Conservation (phyloP, 2,888 invertebrate genomes). For the Scrobipalpa atriplicella region DNA sequence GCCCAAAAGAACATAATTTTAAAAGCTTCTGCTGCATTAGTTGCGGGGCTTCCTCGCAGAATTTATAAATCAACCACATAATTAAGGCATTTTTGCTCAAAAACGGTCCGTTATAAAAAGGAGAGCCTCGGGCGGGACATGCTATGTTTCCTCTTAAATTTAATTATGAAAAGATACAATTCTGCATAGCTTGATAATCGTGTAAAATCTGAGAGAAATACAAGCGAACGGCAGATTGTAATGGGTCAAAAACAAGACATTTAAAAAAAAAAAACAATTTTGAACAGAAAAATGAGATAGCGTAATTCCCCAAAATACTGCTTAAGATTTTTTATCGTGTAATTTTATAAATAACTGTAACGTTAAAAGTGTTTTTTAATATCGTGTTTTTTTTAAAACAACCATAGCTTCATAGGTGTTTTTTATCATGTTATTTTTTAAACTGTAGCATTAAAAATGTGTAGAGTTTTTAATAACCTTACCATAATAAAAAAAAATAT, state of each 20-base stretch:
- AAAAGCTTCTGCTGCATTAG: background rate
- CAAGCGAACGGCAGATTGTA: background rate
- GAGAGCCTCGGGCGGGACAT: conserved; percentile 42
- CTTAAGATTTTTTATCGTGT: too few species aligned
- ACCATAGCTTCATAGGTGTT: too few species aligned
- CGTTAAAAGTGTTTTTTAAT: too few species aligned
- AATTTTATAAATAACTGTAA: too few species aligned
- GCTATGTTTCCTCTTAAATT: conserved; percentile 40
- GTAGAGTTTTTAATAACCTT: too few species aligned
- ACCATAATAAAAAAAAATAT: too few species aligned
- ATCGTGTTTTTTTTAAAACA: too few species aligned
- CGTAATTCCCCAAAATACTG: too few species aligned
- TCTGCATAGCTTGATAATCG: conserved; percentile 1
- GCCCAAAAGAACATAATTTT: background rate
- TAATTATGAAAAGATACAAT: conserved; percentile 41
- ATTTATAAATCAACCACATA: conserved; percentile 1
- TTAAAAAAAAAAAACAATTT: background rate
- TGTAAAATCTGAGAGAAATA: conserved; percentile 1
- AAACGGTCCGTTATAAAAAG: conserved; percentile 34
- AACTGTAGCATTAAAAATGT: too few species aligned
- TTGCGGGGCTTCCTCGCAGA: conserved; percentile 1
- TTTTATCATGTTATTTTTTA: too few species aligned
- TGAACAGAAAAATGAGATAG: too few species aligned
- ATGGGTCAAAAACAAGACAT: conserved; percentile 12
- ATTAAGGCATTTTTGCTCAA: conserved; percentile 11